phyloP scores from a whole-genome alignment of 1,140 invertebrate species.

The Heliothis subflexa region DNA sequence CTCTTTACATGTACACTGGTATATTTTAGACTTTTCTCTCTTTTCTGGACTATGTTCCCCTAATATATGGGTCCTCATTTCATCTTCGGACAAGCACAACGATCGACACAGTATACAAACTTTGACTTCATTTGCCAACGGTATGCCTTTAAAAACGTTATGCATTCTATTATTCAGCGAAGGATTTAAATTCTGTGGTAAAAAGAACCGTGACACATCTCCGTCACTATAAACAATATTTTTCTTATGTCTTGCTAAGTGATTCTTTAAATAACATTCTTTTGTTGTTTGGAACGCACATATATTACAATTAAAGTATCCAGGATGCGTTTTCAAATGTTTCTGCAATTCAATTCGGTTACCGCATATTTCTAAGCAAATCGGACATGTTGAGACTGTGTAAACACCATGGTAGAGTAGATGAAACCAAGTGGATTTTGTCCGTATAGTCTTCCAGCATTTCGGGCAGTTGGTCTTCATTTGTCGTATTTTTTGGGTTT shows the following conservation, averaged over 20 bases:
- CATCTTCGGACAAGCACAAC: constrained; percentile 49
- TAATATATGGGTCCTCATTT: constrained; percentile 54
- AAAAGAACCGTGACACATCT: constrained; percentile 48
- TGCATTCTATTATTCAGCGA: neutral
- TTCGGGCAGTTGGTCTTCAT: constrained; percentile 53
- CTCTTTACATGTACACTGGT: constrained; percentile 63
- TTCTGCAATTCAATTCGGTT: constrained; percentile 42
- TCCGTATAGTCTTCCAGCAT: constrained; percentile 50
- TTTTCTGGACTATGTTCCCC: constrained; percentile 38
- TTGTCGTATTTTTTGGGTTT: neutral
- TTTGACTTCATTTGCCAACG: constrained; percentile 46
- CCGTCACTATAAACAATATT: neutral
- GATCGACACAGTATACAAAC: constrained; percentile 67
- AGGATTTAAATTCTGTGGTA: neutral
- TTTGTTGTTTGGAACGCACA: constrained; percentile 56
- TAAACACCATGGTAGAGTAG: constrained; percentile 56
- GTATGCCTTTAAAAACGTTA: constrained; percentile 45
- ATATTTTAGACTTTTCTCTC: neutral
- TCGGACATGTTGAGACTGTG: constrained; percentile 60
- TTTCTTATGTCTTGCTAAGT: constrained; percentile 57
- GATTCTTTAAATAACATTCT: constrained; percentile 48
- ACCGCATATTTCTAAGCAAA: constrained; percentile 62
- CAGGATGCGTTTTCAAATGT: constrained; percentile 57
- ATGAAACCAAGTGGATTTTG: constrained; percentile 56
- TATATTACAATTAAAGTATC: constrained; percentile 55